Evolutionary conservation across 2,888 invertebrate species (phyloP).

Genomic region (Adineta ricciae): DNA sequence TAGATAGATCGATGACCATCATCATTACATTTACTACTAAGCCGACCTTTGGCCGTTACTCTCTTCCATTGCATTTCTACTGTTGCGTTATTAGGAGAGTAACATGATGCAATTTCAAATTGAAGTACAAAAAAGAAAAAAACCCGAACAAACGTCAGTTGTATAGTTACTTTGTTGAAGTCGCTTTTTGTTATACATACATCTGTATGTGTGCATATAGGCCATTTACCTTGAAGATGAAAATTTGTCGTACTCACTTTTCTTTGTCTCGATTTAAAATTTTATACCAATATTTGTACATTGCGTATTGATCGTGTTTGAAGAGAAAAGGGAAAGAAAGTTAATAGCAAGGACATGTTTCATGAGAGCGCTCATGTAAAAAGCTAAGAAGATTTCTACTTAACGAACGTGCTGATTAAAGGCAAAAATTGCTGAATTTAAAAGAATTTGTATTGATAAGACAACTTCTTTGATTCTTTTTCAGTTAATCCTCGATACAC

Average conservation of each 20-base stretch:
- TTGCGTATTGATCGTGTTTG: not conserved
- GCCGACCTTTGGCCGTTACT: not conserved
- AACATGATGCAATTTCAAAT: not conserved
- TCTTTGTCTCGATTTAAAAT: not conserved
- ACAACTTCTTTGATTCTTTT: not conserved
- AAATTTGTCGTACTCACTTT: not conserved
- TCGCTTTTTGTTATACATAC: not conserved
- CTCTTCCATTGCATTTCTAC: not conserved
- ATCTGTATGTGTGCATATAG: not conserved
- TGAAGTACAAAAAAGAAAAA: not conserved
- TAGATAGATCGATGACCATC: constrained; percentile 9
- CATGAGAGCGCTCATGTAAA: not conserved
- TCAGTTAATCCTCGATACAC: not conserved
- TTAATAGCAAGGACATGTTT: not conserved
- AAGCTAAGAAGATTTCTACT: not conserved
- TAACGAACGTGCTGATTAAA: not conserved
- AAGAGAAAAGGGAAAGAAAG: not conserved
- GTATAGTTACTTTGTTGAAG: not conserved
- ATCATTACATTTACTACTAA: not conserved
- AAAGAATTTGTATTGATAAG: not conserved
- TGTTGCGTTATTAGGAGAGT: not conserved
- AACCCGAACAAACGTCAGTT: not conserved
- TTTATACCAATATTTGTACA: not conserved
- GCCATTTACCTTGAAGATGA: not conserved
- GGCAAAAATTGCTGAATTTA: not conserved